These are phyloP conservation scores for Brachionus angularis DNA, from an alignment of 1,140 invertebrate genomes.

Conservation along the genomic window DNA sequence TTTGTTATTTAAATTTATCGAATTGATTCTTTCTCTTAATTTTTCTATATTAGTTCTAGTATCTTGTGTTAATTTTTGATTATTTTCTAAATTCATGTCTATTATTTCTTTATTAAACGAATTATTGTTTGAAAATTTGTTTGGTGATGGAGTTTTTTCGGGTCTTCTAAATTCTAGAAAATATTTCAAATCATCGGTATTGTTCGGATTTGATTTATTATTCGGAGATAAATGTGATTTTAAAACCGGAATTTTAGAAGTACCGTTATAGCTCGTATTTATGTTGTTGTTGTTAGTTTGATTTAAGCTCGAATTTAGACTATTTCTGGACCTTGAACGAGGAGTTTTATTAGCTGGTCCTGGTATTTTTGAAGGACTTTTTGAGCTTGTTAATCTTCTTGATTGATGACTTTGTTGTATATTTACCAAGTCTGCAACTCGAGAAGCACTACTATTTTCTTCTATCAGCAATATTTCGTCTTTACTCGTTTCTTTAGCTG, in stretches of 20 bases:
- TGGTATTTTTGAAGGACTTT: background rate
- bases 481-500: conserved; percentile 23
- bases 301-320: no score
- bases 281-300: background rate
- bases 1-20: conserved; percentile 25
- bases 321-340: no score
- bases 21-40: conserved; percentile 10
- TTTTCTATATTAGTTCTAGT: conserved; percentile 1
- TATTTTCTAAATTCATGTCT: no score
- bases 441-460: background rate
- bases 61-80: background rate
- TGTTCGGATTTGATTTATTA: no score
- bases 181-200: no score
- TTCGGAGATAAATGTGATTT: no score
- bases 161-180: no score
- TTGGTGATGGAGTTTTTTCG: no score
- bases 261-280: no score
- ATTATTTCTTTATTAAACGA: background rate
- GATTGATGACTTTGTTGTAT: background rate
- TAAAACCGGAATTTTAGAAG: no score
- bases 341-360: background rate
- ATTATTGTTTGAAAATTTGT: no score
- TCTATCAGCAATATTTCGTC: conserved; percentile 41
- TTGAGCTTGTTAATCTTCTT: no score
- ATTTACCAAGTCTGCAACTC: background rate